These are phyloP conservation scores for Drosophila diplacantha DNA, from an alignment of 2,888 invertebrate species.

Conservation along the genomic window DNA sequence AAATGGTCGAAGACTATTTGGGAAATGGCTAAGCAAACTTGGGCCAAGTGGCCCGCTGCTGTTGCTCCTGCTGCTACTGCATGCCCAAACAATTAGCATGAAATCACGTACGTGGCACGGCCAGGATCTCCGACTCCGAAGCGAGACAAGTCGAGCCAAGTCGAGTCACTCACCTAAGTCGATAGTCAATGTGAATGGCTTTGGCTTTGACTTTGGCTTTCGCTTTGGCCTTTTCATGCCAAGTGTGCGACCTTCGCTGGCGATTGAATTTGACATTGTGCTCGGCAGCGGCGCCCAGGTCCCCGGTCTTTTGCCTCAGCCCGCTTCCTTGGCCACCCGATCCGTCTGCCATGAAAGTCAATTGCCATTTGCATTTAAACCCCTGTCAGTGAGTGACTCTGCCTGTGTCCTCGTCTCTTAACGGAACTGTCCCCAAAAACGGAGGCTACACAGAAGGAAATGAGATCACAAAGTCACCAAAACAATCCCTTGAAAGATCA, in stretches of 20 bases:
- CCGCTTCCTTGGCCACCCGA: conserved; percentile 2
- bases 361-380: conserved; percentile 68
- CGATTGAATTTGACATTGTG: conserved; percentile 67
- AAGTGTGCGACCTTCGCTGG: conserved; percentile 53
- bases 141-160: conserved; percentile 8
- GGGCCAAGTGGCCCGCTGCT: background rate
- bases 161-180: conserved; percentile 64
- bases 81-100: conserved; percentile 66
- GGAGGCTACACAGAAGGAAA: conserved; percentile 10
- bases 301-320: background rate
- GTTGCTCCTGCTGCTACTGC: conserved; percentile 28
- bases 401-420: conserved; percentile 14
- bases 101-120: conserved; percentile 68
- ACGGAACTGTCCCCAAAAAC: conserved; percentile 39
- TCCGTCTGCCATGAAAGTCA: conserved; percentile 54
- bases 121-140: conserved; percentile 34
- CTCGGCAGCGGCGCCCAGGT: conserved; percentile 16
- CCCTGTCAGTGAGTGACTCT: conserved; percentile 15
- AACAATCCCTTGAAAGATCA: background rate
- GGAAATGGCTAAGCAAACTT: conserved; percentile 14
- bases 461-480: background rate
- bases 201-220: conserved; percentile 18
- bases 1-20: conserved; percentile 55
- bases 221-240: conserved; percentile 66
- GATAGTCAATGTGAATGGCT: conserved; percentile 52